phyloP scores from a whole-genome alignment of 2,888 invertebrate species.

The Leptopilina drosophilae region DNA sequence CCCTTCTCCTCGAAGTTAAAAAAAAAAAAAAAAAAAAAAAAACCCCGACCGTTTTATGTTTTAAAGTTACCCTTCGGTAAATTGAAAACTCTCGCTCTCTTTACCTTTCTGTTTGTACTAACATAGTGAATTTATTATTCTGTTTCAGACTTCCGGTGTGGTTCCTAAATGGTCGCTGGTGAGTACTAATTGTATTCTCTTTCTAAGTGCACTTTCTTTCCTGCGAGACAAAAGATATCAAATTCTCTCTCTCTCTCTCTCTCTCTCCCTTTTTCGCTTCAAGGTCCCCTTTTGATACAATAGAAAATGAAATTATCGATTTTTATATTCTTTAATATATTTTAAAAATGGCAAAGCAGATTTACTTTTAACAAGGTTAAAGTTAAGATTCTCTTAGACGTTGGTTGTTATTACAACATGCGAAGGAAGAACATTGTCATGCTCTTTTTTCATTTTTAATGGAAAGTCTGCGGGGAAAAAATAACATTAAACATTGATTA shows the following conservation, averaged over 20 bases:
- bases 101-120: constrained; percentile 16
- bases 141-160: constrained; percentile 35
- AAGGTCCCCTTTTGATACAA: background rate
- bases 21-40: background rate
- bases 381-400: background rate
- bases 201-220: constrained; percentile 24
- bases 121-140: constrained; percentile 30
- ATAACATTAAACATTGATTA: too few relatives aligned
- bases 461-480: too few relatives aligned
- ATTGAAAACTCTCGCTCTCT: constrained; percentile 30
- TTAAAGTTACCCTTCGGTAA: constrained; percentile 12
- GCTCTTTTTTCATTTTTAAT: too few relatives aligned
- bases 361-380: constrained; percentile 7
- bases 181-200: constrained; percentile 37
- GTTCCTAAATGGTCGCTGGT: constrained; percentile 38
- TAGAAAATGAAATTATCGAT: constrained; percentile 4
- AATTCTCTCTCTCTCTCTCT: too few relatives aligned
- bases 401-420: background rate
- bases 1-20: too few relatives aligned
- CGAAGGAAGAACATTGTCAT: too few relatives aligned
- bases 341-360: background rate
- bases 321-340: constrained; percentile 13
- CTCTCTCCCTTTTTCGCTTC: background rate
- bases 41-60: background rate
- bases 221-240: background rate